Percentiles rank a stretch among this genome's conserved stretches.
Evolutionary conservation across 2,888 invertebrate genomes (phyloP).

Genomic region (Camponotus fellah): DNA sequence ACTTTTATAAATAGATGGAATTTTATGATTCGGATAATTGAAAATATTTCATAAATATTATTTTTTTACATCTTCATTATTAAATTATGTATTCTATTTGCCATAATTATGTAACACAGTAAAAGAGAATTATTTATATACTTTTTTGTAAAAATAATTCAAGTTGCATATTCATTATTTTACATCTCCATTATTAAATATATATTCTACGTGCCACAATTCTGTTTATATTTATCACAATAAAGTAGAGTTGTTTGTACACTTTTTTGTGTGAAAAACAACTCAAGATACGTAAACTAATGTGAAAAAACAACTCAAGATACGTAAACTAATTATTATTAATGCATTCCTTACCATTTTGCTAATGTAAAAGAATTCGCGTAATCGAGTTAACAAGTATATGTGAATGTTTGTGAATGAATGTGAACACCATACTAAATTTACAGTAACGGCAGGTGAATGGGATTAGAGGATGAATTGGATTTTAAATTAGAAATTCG

Average conservation of each 20-base stretch:
- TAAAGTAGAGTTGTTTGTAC: neutral
- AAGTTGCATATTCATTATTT: no score
- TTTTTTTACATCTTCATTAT: neutral
- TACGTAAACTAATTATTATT: neutral
- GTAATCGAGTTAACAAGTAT: constrained; percentile 3
- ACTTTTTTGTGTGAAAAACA: neutral
- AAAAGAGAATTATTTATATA: neutral
- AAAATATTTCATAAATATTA: constrained; percentile 5
- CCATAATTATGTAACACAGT: neutral
- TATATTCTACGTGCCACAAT: neutral
- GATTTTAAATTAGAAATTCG: constrained; percentile 56
- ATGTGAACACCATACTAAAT: constrained; percentile 37
- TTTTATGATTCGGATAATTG: neutral
- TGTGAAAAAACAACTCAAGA: neutral
- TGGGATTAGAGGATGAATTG: constrained; percentile 53
- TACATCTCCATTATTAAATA: neutral
- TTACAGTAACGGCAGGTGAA: constrained; percentile 41
- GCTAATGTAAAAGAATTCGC: constrained; percentile 25
- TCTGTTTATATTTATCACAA: neutral
- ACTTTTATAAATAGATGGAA: neutral
- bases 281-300: neutral
- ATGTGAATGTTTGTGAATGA: neutral
- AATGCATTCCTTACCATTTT: neutral
- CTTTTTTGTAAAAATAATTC: neutral
- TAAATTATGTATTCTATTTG: neutral